Conservation (phyloP, 2,888 invertebrate species). For the Aleiodes alternator region DNA sequence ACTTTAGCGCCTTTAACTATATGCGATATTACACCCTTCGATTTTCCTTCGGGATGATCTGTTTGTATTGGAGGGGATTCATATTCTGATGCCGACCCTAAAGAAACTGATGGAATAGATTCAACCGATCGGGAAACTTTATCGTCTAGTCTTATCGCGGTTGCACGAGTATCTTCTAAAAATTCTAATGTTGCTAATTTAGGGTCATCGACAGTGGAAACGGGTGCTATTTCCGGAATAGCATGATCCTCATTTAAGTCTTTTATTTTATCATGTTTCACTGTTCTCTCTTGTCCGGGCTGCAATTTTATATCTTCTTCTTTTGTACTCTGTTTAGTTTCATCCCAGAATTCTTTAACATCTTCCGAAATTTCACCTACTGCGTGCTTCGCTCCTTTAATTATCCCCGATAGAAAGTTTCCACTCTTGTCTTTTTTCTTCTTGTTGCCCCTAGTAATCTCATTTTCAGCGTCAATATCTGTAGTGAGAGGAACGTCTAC, state of each 20-base stretch:
- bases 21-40: conserved; percentile 61
- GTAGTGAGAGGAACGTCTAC: conserved; percentile 74
- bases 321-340: conserved; percentile 49
- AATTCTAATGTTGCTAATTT: conserved; percentile 56
- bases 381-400: conserved; percentile 54
- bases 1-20: conserved; percentile 62
- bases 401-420: conserved; percentile 55
- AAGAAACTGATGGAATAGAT: conserved; percentile 32
- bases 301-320: conserved; percentile 48
- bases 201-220: conserved; percentile 49
- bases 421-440: conserved; percentile 51
- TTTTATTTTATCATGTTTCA: conserved; percentile 57
- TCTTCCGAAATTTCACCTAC: conserved; percentile 54
- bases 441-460: conserved; percentile 46
- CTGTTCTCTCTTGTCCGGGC: conserved; percentile 57
- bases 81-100: conserved; percentile 49
- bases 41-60: conserved; percentile 59
- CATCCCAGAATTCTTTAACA: conserved; percentile 49
- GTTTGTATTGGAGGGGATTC: conserved; percentile 53
- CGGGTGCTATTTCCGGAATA: background rate
- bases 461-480: conserved; percentile 28
- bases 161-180: conserved; percentile 50
- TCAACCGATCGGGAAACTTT: background rate
- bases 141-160: conserved; percentile 39
- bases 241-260: no score